phyloP scores from a whole-genome alignment of 2,113 vertebrate genomes.

The Eupsittula cactorum region DNA sequence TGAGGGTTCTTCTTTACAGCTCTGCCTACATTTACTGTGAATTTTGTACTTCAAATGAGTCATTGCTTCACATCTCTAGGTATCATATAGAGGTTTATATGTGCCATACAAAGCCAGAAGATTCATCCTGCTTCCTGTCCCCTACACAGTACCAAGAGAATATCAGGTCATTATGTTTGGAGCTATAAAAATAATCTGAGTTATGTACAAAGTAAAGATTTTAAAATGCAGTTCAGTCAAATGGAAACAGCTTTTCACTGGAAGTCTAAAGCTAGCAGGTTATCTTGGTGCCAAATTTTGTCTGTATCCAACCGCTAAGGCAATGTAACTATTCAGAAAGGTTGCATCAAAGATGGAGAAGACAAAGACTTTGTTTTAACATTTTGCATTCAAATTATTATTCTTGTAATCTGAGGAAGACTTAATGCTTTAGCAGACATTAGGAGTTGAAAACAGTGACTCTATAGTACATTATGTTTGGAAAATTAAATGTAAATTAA shows the following conservation, averaged over 20 bases:
- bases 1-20: not conserved
- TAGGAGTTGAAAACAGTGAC: constrained; percentile 36
- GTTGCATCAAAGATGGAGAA: not conserved
- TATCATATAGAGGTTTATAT: not conserved
- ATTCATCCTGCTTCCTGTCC: not conserved
- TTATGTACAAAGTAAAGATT: not conserved
- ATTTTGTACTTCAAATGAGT: not conserved
- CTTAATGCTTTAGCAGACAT: constrained; percentile 35
- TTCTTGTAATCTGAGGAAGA: not conserved
- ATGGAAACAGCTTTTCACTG: not conserved
- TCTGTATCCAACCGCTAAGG: not conserved
- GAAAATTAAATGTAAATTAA: constrained; percentile 58
- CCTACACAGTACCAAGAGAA: not conserved
- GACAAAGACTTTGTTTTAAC: constrained; percentile 28
- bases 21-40: not conserved
- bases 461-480: constrained; percentile 25
- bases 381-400: constrained; percentile 24
- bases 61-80: not conserved
- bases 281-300: not conserved
- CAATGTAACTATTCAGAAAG: not conserved
- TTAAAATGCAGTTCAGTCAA: not conserved
- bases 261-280: not conserved
- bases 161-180: not conserved
- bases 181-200: not conserved
- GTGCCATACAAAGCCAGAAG: not conserved